A percentile compares a stretch with the other conserved stretches of the same genome.
phyloP scores from a whole-genome alignment of 2,797 vertebrate species.

The Liasis olivaceus region DNA sequence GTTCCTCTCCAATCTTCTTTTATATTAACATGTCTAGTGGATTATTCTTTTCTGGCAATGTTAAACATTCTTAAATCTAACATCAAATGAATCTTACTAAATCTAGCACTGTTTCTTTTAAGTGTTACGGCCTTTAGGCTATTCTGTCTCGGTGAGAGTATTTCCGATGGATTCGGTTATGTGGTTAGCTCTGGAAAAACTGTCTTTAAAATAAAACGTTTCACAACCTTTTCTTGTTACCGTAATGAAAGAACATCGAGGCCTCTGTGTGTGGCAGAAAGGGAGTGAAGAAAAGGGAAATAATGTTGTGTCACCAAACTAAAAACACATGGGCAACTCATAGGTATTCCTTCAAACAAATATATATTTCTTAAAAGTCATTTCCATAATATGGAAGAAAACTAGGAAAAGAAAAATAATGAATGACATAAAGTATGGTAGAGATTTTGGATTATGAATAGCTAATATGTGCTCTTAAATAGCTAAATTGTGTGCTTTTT shows the following conservation, averaged over 20 bases:
- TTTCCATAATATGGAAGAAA: background rate
- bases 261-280: background rate
- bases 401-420: background rate
- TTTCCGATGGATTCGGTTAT: background rate
- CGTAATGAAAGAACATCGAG: background rate
- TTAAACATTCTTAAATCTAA: background rate
- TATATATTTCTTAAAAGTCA: background rate
- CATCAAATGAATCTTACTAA: conserved; percentile 10
- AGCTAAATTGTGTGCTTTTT: background rate
- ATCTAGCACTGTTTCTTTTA: background rate
- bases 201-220: conserved; percentile 10
- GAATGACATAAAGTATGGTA: background rate
- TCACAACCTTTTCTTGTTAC: background rate
- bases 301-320: background rate
- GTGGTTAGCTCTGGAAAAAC: background rate
- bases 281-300: background rate
- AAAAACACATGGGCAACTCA: background rate
- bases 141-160: background rate
- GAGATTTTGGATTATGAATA: background rate
- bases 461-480: background rate
- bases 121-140: background rate
- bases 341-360: background rate
- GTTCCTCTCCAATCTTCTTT: background rate
- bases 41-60: conserved; percentile 17
- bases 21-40: background rate